Evolutionary conservation across 1,140 invertebrate species (phyloP), one percentile per base, ranked within the genome.

Genomic region (Metopolophium dirhodum): DNA sequence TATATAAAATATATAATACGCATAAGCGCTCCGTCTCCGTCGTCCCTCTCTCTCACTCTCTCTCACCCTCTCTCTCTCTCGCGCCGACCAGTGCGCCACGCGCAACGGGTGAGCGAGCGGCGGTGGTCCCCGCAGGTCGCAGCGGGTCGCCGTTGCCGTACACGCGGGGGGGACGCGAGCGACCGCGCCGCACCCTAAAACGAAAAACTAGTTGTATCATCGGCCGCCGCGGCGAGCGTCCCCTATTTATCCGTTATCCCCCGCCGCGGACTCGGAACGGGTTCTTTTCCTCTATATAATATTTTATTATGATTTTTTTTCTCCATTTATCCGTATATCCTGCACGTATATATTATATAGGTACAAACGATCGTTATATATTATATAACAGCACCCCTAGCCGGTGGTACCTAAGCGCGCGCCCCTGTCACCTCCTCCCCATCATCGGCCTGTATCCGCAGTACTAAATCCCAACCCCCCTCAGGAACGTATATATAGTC

Each of bases 321-420:
- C 37, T 22, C 23, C 22, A 83, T 83, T 37, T 83, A 83, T 41
- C 9, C 83, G 37, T 14, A 9, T 45, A 26, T 45, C 18, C 51
- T 54, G 51, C 51, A 54, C 51, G 1, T 1, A 68, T n/a, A 68
- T n/a, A n/a, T 68, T n/a, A 68, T n/a, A n/a, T 68, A n/a, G 7
- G n/a, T 54, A 88, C 47, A 88, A 88, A 88, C 87, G 49, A 89
- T 54, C 87, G 51, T 89, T 89, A 88, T 88, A 45, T 86, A 86
- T 86, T 45, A 86, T 45, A 86, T 86, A 30, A 86, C 35, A 51
- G n/a, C 35, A 88, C 87, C 87, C 87, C 87, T 51, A 22, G 20
- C 20, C 23, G 87, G 87, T n/a, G 49, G 49, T 86, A 49, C 85
- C 26, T 68, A 68, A 68, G 61, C 61, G 61, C 61, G 61, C 30